Conservation (phyloP, 1,140 invertebrate species). For the Habropoda laboriosa region DNA sequence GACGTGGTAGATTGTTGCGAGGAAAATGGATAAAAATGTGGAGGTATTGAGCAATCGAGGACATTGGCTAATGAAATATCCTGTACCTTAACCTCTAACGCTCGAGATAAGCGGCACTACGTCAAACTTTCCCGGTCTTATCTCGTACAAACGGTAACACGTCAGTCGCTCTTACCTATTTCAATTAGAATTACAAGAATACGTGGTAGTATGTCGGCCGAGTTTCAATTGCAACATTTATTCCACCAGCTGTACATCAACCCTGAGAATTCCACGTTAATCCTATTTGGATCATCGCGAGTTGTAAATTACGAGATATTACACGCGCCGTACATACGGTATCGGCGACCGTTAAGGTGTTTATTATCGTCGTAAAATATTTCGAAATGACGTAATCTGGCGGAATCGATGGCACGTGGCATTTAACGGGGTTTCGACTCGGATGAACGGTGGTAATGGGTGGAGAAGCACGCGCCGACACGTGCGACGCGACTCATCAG, state of each 20-base stretch:
- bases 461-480: neutral
- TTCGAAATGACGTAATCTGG: no score
- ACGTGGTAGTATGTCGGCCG: no score
- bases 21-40: neutral
- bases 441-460: neutral
- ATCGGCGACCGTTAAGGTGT: no score
- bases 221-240: neutral
- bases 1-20: neutral
- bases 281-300: no score
- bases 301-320: no score
- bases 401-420: no score
- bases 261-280: no score
- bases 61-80: neutral
- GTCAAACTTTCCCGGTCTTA: neutral
- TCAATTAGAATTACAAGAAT: neutral
- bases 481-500: slow-evolving; percentile 24
- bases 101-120: neutral
- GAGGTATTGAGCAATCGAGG: neutral
- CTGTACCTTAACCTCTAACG: slow-evolving; percentile 19
- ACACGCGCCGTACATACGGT: no score
- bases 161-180: neutral
- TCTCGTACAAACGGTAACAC: neutral
- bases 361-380: no score
- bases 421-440: neutral
- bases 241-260: no score